These are phyloP conservation scores for Nesometra sesokonis DNA, from an alignment of 35 echinoderm and acorn worm species.

Conservation along the genomic window DNA sequence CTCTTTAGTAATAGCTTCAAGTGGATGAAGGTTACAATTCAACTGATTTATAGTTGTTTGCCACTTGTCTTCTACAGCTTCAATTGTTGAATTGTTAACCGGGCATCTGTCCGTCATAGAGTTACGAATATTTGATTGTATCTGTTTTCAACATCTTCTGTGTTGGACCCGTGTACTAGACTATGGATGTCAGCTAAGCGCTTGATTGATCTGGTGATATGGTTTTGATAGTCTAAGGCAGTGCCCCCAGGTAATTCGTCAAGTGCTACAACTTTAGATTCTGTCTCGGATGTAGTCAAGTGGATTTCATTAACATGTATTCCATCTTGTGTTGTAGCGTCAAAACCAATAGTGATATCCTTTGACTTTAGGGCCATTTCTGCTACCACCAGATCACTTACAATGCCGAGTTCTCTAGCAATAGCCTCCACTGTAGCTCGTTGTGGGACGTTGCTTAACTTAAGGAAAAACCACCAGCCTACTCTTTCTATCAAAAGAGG, in stretches of 20 bases:
- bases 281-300: background rate
- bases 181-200: background rate
- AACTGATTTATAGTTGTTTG: too few species aligned
- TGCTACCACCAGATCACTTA: constrained; percentile 11
- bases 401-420: constrained; percentile 19
- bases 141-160: background rate
- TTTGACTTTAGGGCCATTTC: background rate
- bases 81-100: background rate
- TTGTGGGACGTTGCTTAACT: background rate
- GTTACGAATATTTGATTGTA: background rate
- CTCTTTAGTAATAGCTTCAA: background rate
- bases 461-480: background rate
- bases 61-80: background rate
- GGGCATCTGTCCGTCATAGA: background rate
- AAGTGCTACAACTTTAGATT: constrained; percentile 11
- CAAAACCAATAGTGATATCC: constrained; percentile 26
- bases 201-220: constrained; percentile 13
- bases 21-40: background rate
- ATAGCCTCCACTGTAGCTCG: constrained; percentile 19
- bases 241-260: constrained; percentile 36
- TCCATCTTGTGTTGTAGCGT: constrained; percentile 48
- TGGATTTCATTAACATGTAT: constrained; percentile 34
- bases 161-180: background rate
- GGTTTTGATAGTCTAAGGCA: constrained; percentile 11
- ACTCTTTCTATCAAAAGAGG: background rate